Conservation (phyloP, 2,113 vertebrate species). For the Oncorhynchus nerka region DNA sequence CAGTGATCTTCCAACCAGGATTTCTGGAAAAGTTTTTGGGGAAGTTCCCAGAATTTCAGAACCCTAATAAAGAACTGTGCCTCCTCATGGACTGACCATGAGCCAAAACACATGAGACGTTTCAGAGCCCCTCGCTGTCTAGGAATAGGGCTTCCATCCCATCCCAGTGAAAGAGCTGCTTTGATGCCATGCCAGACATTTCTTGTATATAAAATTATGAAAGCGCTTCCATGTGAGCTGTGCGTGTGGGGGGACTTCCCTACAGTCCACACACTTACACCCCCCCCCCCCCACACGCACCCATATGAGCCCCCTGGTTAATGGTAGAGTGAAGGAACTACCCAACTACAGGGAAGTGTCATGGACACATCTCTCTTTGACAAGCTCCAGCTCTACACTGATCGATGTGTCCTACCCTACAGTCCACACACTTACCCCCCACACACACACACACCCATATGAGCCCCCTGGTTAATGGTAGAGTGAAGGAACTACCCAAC, state of each 20-base stretch:
- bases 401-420: no score
- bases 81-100: not conserved
- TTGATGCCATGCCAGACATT: constrained; percentile 16
- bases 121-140: not conserved
- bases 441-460: not conserved
- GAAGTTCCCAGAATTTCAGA: no score
- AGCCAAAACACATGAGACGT: no score
- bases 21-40: no score
- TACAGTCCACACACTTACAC: no score
- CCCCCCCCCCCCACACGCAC: no score
- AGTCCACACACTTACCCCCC: no score
- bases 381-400: no score
- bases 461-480: not conserved
- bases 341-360: not conserved
- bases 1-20: no score
- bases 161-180: not conserved
- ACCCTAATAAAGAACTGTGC: no score
- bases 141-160: not conserved
- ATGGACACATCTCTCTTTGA: not conserved
- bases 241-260: not conserved
- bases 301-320: not conserved
- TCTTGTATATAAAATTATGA: constrained; percentile 11
- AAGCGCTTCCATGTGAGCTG: constrained; percentile 19
- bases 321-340: not conserved
- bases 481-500: not conserved